A percentile compares a stretch with the other conserved stretches of the same genome.
These are phyloP conservation scores for Magallana angulata DNA, from an alignment of 1,140 invertebrate species.

Conservation along the genomic window DNA sequence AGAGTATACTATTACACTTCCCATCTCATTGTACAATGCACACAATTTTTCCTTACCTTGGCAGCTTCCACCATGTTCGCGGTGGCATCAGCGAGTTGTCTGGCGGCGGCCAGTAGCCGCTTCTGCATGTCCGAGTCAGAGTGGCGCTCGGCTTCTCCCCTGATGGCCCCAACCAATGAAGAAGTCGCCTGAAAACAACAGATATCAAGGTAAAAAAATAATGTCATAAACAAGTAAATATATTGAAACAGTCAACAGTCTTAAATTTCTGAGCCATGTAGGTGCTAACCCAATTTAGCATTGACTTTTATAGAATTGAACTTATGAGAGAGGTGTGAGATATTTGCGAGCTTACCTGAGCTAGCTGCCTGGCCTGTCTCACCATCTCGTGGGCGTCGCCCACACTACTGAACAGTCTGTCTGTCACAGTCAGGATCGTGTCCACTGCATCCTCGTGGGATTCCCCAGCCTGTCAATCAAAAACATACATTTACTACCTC, in stretches of 20 bases:
- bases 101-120: slow-evolving; percentile 89
- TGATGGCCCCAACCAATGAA: slow-evolving; percentile 94
- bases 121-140: slow-evolving; percentile 93
- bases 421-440: slow-evolving; percentile 93
- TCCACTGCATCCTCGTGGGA: slow-evolving; percentile 90
- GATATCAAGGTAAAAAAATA: no score
- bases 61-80: slow-evolving; percentile 97
- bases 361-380: slow-evolving; percentile 93
- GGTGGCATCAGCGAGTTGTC: slow-evolving; percentile 96
- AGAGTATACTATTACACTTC: no score
- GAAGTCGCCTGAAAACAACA: slow-evolving; percentile 87
- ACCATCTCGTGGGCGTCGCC: slow-evolving; percentile 95
- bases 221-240: no score
- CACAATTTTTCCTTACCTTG: slow-evolving; percentile 79
- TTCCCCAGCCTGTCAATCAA: slow-evolving; percentile 66
- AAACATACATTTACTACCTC: background rate
- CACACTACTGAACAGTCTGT: slow-evolving; percentile 90
- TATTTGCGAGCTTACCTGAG: slow-evolving; percentile 80
- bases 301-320: no score
- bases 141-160: slow-evolving; percentile 93
- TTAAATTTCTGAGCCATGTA: no score
- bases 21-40: background rate
- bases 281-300: no score
- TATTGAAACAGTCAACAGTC: slow-evolving; percentile 91
- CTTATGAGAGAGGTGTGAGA: no score